phyloP scores from a whole-genome alignment of 2,888 invertebrate genomes.

The Helicoverpa assulta region DNA sequence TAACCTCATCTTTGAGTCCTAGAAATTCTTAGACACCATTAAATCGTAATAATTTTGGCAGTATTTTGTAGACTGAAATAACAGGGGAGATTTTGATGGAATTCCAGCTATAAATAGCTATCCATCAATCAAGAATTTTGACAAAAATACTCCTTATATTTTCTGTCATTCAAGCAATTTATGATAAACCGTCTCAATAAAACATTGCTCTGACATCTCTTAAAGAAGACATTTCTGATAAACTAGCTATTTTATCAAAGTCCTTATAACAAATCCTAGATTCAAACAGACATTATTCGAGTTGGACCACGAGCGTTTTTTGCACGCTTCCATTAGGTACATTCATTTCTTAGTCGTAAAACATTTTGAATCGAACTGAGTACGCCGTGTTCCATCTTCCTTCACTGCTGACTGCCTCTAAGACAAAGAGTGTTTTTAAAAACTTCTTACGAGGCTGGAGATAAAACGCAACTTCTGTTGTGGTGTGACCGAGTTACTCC shows the following conservation, averaged over 20 bases:
- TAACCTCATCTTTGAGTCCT: no score
- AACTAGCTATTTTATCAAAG: conserved; percentile 6
- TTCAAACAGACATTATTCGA: conserved; percentile 7
- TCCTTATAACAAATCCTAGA: conserved; percentile 20
- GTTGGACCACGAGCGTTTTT: conserved; percentile 29
- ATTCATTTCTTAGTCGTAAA: conserved; percentile 47
- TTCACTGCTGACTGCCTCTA: conserved; percentile 31
- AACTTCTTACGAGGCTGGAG: conserved; percentile 52
- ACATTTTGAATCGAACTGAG: conserved; percentile 26
- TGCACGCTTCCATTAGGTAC: conserved; percentile 24
- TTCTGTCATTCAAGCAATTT: conserved; percentile 11
- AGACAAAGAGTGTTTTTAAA: conserved; percentile 56
- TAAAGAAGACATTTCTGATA: conserved; percentile 8
- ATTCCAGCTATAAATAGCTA: background rate
- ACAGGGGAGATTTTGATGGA: background rate
- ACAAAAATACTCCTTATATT: conserved; percentile 5
- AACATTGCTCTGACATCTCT: conserved; percentile 6
- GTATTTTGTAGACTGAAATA: background rate
- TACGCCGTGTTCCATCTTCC: conserved; percentile 26
- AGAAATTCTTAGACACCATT: no score
- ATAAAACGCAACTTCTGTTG: conserved; percentile 66
- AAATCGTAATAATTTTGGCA: background rate
- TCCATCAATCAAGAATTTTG: background rate
- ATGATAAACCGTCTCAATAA: conserved; percentile 4
- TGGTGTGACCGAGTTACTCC: conserved; percentile 70